Percentiles rank a stretch among this genome's conserved stretches.
Conservation (phyloP, 1,140 invertebrate genomes). For the Helicoverpa armigera region DNA sequence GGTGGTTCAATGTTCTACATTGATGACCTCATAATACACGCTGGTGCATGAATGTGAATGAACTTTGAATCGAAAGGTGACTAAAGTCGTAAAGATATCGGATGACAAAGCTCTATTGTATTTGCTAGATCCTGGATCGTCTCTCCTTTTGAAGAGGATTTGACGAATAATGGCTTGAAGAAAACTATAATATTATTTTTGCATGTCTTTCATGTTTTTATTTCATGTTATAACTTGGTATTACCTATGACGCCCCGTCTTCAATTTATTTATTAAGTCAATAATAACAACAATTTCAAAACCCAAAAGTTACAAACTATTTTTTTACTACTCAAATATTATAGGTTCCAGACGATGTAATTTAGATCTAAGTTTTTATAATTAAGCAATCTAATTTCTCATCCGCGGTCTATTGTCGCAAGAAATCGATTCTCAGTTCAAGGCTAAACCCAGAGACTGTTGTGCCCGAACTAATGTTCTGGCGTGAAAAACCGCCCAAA, state of each 20-base stretch:
- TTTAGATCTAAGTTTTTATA: conserved; percentile 5
- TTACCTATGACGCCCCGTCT: too few species aligned
- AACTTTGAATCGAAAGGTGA: conserved; percentile 39
- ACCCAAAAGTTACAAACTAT: too few species aligned
- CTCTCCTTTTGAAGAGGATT: conserved; percentile 1
- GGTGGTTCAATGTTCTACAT: conserved; percentile 32
- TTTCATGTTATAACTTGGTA: too few species aligned
- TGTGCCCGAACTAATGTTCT: conserved; percentile 41
- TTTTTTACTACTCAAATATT: too few species aligned
- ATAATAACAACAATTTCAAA: too few species aligned
- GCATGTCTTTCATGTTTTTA: too few species aligned
- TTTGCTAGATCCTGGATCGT: neutral
- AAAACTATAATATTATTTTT: too few species aligned
- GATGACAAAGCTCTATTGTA: conserved; percentile 18
- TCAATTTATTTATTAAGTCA: too few species aligned
- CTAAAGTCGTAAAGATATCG: conserved; percentile 33
- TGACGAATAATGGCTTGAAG: neutral
- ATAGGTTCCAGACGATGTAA: neutral
- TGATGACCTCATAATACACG: conserved; percentile 16
- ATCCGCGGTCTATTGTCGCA: conserved; percentile 3
- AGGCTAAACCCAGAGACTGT: neutral
- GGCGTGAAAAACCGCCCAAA: conserved; percentile 38
- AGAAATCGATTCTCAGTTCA: conserved; percentile 21
- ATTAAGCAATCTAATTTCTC: neutral
- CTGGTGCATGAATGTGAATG: neutral